These are phyloP conservation scores for Sinelater perroti DNA, from an alignment of 2,888 invertebrate genomes.

Conservation along the genomic window DNA sequence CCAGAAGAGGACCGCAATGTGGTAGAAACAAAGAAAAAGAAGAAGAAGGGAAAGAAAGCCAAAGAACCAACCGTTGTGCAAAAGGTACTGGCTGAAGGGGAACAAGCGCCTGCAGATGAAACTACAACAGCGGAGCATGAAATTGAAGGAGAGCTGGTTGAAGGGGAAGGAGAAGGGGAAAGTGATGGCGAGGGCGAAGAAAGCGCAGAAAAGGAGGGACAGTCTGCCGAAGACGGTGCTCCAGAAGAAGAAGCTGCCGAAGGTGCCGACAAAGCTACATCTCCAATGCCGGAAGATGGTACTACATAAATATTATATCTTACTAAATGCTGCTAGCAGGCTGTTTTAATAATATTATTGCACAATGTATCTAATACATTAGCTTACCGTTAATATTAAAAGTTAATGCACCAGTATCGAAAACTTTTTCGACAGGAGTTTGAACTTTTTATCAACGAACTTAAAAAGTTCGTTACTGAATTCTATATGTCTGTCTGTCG, in stretches of 20 bases:
- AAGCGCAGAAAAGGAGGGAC: slow-evolving; percentile 46
- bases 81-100: slow-evolving; percentile 27
- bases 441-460: too few species aligned
- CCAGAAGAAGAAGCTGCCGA: slow-evolving; percentile 51
- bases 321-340: too few species aligned
- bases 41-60: slow-evolving; percentile 57
- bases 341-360: too few species aligned
- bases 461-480: too few species aligned
- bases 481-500: too few species aligned
- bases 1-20: slow-evolving; percentile 61
- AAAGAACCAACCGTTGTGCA: slow-evolving; percentile 38
- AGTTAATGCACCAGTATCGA: too few species aligned
- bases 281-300: slow-evolving; percentile 27
- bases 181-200: slow-evolving; percentile 29
- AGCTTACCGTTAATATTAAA: background rate
- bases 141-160: slow-evolving; percentile 1
- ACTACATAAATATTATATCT: background rate
- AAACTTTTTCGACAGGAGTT: too few species aligned
- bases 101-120: background rate
- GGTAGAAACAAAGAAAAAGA: slow-evolving; percentile 65
- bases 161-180: slow-evolving; percentile 42
- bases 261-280: slow-evolving; percentile 25
- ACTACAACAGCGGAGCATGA: background rate
- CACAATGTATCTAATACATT: too few species aligned
- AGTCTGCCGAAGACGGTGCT: slow-evolving; percentile 39